Percentiles rank a stretch among this genome's conserved stretches.
These are phyloP conservation scores for Penaeus indicus DNA, from an alignment of 1,140 invertebrate genomes.

Conservation along the genomic window DNA sequence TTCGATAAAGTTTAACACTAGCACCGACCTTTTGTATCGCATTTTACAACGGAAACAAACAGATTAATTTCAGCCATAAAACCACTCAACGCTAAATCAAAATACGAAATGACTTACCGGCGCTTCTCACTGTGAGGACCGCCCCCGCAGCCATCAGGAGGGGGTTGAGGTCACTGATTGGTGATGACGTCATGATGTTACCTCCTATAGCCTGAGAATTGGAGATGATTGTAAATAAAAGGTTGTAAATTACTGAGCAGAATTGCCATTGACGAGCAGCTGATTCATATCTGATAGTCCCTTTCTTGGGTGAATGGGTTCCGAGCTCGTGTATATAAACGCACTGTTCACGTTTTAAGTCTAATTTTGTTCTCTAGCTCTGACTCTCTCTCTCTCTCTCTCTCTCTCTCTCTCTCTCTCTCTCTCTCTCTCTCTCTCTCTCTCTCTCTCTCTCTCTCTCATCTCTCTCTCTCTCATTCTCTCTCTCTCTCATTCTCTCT, in stretches of 20 bases:
- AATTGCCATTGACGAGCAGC: no score
- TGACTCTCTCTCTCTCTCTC: neutral
- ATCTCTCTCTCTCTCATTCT: neutral
- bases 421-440: conserved; percentile 2
- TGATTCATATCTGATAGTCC: no score
- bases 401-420: conserved; percentile 10
- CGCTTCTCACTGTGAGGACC: conserved; percentile 69
- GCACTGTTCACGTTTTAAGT: no score
- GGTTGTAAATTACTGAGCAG: no score
- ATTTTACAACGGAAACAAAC: no score
- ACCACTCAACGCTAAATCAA: neutral
- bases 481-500: no score
- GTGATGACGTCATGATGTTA: conserved; percentile 95
- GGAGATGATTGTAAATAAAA: no score
- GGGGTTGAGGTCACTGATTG: conserved; percentile 96
- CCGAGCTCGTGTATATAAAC: no score
- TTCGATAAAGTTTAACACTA: no score
- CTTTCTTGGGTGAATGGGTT: no score
- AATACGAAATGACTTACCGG: neutral
- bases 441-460: neutral
- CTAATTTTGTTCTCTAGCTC: neutral
- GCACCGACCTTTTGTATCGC: no score
- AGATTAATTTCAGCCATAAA: neutral
- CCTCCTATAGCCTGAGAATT: conserved; percentile 81
- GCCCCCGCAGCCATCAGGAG: conserved; percentile 85